A percentile compares a stretch with the other conserved stretches of the same genome.
Evolutionary conservation across 2,888 invertebrate species (phyloP).

Genomic region (Dendrolimus houi): DNA sequence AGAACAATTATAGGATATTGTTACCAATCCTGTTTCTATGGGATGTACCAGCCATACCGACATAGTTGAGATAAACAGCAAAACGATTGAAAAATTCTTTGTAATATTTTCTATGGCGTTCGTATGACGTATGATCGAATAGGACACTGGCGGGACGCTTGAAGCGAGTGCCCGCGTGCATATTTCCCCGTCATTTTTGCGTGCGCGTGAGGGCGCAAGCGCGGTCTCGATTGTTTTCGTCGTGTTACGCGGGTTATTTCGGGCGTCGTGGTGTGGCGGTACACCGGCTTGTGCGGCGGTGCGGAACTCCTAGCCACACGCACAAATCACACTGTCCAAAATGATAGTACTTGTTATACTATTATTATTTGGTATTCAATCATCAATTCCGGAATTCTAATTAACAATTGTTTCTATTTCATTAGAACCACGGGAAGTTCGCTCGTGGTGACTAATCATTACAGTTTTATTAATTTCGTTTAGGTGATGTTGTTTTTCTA

Average conservation of each 20-base stretch:
- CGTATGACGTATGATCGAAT: neutral
- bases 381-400: conserved; percentile 17
- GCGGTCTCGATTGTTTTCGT: conserved; percentile 71
- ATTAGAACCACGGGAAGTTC: no score
- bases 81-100: no score
- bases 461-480: no score
- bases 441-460: no score
- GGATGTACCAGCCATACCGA: no score
- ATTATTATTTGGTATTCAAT: conserved; percentile 36
- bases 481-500: no score
- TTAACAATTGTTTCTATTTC: neutral
- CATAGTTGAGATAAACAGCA: no score
- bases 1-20: no score
- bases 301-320: conserved; percentile 56
- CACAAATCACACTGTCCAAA: conserved; percentile 53
- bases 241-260: conserved; percentile 72
- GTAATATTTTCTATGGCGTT: no score
- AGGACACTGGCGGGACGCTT: conserved; percentile 10
- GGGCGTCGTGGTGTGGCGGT: conserved; percentile 51
- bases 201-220: conserved; percentile 53
- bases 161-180: conserved; percentile 25
- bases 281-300: conserved; percentile 28
- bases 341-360: conserved; percentile 43
- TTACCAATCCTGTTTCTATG: no score
- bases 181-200: conserved; percentile 67